Evolutionary conservation across 2,888 invertebrate genomes (phyloP), one percentile per base, ranked within the genome.

Genomic region (Ormyrus nitidulus): DNA sequence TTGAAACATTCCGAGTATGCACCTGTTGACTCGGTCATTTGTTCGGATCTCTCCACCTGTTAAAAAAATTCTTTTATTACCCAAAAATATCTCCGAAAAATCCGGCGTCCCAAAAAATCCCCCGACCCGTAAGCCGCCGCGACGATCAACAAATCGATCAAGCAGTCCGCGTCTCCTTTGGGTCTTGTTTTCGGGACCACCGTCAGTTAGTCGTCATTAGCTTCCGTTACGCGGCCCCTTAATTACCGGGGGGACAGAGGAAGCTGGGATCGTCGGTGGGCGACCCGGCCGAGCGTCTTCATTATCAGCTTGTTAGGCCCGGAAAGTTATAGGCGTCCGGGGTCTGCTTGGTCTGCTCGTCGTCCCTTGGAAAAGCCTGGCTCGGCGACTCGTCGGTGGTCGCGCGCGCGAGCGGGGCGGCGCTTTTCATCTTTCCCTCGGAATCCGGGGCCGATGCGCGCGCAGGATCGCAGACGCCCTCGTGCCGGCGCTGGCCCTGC

Each of bases 261-360:
- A 34, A 34, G 34, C 34, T 34, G 34, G 34, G 34, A 34, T 34
- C 34, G 34, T 4, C 34, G 34, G 34, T 34, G 34, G 34, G 34
- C 34, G 13, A 13, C 0, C 13, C 13, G 13, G 13, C 13, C 13
- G 34, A 3, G 34, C 34, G 64, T 64, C 81, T 83, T 85, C 85
- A 86, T 88, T 88, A 88, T 87, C 86, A 85, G 84, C 87, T 87
- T 85, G 87, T 88, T 88, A 86, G 84, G 83, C 70, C 34, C 65
- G 64, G 77, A 86, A 85, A 87, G 83, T 87, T 87, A 87, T 87
- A 86, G 84, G 80, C 76, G 85, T 83, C 83, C 83, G 82, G 80
- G 68, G 76, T 83, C 78, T 81, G 80, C 64, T 1, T 2, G 19
- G 76, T 83, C 80, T 80, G 79, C 54, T 71, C 79, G 73, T 74